phyloP scores from a whole-genome alignment of 1,140 invertebrate genomes.

The Drosophila lacteicornis region DNA sequence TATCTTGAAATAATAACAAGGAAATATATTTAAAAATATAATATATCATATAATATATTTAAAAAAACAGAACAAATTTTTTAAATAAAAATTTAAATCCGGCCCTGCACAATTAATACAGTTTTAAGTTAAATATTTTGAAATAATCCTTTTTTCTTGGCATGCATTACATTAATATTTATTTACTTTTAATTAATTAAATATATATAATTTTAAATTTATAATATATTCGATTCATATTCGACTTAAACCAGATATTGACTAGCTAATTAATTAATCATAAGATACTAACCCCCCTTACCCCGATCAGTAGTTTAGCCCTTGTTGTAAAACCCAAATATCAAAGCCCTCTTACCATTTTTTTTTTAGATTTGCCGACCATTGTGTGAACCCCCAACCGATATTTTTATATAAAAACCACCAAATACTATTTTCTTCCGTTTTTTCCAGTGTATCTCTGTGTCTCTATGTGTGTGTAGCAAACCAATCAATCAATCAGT shows the following conservation, averaged over 20 bases:
- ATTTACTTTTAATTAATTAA: too few relatives aligned
- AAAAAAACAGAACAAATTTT: too few relatives aligned
- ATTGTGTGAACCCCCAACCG: constrained; percentile 48
- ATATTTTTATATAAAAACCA: constrained; percentile 55
- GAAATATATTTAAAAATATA: too few relatives aligned
- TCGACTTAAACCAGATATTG: not conserved
- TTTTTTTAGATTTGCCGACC: constrained; percentile 8
- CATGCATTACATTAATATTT: not conserved
- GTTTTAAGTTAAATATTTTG: not conserved
- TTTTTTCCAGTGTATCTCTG: constrained; percentile 82
- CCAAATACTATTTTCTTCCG: constrained; percentile 73
- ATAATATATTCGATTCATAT: not conserved
- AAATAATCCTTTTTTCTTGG: not conserved
- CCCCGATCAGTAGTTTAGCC: constrained; percentile 15
- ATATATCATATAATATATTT: too few relatives aligned
- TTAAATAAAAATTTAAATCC: not conserved
- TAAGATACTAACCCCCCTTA: not conserved
- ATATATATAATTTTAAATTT: too few relatives aligned
- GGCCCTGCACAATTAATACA: not conserved
- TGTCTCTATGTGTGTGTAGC: constrained; percentile 80
- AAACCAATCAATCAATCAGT: constrained; percentile 54
- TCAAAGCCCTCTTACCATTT: too few relatives aligned
- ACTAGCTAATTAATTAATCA: not conserved
- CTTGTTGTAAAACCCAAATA: constrained; percentile 7
- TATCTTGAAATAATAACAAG: not conserved